A percentile compares a stretch with the other conserved stretches of the same genome.
Evolutionary conservation across 2,797 vertebrate species (phyloP).

Genomic region (Halcyon leucocephala): DNA sequence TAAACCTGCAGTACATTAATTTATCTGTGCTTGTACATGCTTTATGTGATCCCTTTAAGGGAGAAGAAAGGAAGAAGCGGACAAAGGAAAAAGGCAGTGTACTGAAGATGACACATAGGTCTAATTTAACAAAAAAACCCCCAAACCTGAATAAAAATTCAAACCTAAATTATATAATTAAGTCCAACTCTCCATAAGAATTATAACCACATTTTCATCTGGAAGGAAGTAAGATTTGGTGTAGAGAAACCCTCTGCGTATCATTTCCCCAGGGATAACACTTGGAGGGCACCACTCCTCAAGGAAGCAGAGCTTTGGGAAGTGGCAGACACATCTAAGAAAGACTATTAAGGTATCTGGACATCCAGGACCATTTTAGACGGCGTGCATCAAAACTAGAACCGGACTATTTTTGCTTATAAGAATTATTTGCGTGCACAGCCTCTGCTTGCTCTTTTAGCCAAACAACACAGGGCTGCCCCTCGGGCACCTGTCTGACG

Average conservation of each 20-base stretch:
- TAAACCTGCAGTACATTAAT: background rate
- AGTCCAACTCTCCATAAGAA: background rate
- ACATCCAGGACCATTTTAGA: background rate
- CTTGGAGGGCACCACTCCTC: background rate
- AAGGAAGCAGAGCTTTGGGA: background rate
- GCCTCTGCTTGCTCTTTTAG: background rate
- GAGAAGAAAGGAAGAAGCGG: background rate
- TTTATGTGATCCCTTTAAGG: background rate
- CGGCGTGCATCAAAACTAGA: background rate
- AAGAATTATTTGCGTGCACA: background rate
- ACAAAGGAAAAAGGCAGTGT: background rate
- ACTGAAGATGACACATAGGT: background rate
- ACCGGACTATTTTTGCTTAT: background rate
- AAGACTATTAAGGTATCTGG: background rate
- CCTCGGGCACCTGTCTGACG: background rate
- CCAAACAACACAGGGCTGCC: background rate
- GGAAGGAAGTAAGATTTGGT: background rate
- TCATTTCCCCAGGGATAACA: background rate
- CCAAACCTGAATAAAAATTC: background rate
- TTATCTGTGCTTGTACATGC: background rate
- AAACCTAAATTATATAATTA: background rate
- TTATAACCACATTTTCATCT: background rate
- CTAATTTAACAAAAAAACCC: background rate
- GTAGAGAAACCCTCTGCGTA: background rate
- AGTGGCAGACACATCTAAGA: background rate